A percentile compares a stretch with the other conserved stretches of the same genome.
Evolutionary conservation across 2,113 vertebrate species (phyloP).

Genomic region (Canis aureus): DNA sequence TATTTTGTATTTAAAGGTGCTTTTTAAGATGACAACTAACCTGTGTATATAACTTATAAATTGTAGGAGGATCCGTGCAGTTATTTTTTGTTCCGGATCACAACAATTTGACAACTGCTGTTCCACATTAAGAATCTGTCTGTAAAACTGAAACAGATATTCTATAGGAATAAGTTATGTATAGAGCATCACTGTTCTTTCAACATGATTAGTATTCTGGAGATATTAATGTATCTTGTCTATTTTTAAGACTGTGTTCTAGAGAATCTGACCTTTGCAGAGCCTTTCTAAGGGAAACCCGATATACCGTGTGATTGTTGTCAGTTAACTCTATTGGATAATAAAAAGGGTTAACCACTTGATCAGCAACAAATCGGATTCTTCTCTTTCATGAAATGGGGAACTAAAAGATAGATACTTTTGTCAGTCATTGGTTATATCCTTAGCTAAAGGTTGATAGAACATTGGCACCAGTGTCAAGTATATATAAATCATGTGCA

Average conservation of each 20-base stretch:
- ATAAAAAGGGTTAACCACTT: background rate
- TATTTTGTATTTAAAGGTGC: background rate
- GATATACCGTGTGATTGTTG: background rate
- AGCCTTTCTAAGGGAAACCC: background rate
- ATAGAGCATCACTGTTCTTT: background rate
- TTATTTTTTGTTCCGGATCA: background rate
- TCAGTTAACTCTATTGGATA: background rate
- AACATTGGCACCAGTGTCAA: background rate
- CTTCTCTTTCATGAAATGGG: background rate
- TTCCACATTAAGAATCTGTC: conserved; percentile 1
- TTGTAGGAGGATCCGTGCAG: background rate
- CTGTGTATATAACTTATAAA: background rate
- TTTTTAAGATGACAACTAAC: background rate
- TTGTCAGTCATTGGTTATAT: background rate
- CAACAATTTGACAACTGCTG: background rate
- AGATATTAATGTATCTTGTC: background rate
- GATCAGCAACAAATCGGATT: background rate
- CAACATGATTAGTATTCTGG: background rate
- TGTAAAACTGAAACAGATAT: background rate
- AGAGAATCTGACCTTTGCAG: background rate
- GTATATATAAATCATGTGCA: background rate
- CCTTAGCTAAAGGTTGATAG: background rate
- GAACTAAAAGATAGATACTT: background rate
- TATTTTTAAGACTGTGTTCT: background rate
- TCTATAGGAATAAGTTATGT: background rate